These are phyloP conservation scores for Isurus oxyrinchus DNA, from an alignment of 2,113 vertebrate genomes.

Conservation along the genomic window DNA sequence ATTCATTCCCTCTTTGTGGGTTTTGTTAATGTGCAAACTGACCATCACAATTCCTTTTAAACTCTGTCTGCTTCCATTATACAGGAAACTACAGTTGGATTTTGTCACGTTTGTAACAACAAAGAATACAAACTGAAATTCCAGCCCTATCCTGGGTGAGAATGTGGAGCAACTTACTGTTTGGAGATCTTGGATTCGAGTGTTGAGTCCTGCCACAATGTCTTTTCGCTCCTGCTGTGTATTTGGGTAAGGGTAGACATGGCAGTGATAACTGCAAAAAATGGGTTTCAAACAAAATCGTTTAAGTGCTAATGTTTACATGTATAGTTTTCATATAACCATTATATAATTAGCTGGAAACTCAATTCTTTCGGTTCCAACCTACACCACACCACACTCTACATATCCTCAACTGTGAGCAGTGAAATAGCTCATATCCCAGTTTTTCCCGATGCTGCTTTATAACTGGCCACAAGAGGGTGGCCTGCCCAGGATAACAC, in stretches of 20 bases:
- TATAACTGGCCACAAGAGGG: neutral
- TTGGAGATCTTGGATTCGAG: constrained; percentile 85
- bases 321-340: neutral
- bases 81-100: neutral
- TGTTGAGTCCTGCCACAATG: constrained; percentile 75
- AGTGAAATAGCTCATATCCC: neutral
- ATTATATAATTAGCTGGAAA: neutral
- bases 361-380: neutral
- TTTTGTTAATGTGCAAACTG: neutral
- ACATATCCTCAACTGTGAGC: neutral
- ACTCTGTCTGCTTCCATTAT: neutral
- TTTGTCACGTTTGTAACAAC: neutral
- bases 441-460: neutral
- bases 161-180: constrained; percentile 57
- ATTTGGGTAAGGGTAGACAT: constrained; percentile 84
- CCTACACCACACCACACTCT: neutral
- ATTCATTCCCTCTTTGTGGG: neutral
- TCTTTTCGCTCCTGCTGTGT: constrained; percentile 73
- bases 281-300: neutral
- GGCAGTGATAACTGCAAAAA: constrained; percentile 79
- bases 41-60: neutral
- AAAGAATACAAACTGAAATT: neutral
- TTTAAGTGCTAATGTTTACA: neutral
- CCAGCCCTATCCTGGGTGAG: neutral
- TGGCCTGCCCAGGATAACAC: neutral